Evolutionary conservation across 2,888 invertebrate species (phyloP), one percentile per base, ranked within the genome.

Genomic region (Calephelis perditalis): DNA sequence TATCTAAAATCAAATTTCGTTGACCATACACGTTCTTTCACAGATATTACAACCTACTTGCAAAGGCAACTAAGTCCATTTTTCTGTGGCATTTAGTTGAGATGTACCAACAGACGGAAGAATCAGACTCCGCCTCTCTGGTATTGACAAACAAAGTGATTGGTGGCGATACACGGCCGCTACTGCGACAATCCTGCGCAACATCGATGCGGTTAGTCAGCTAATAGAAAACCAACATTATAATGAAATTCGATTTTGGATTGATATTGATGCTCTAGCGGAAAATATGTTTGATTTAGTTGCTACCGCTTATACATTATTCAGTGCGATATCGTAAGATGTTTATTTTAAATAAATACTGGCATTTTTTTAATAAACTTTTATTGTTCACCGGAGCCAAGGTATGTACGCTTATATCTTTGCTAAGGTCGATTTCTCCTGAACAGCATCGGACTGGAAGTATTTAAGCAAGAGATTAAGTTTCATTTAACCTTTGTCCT

Each of bases 111-210:
- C 71, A 68, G 69, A 68, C 71, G 68, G 70, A 71, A 68, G 67
- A 69, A 65, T 60, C 59, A 78, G 73, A 77, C 88, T 72, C 79
- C 89, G 84, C 89, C 89, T 73, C 74, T 72, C 63, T 64, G 65
- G 71, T 81, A 80, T 81, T 82, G 81, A 84, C 84, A 82, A 79
- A 81, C 77, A 79, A 79, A 79, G 73, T 70, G 81, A 90, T 90
- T 90, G 89, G 88, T 74, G 78, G 81, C 73, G 68, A 69, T 69
- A 67, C 69, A 63, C 68, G 71, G 70, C 66, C 73, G 73, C 75
- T 72, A 77, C 72, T 71, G 73, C 75, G 79, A 78, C 79, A 86
- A 82, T 88, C 89, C 78, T 81, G 88, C 89, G 89, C 89, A 86
- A 70, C 79, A 73, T 76, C 72, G 69, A 78, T 77, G 77, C 78